These are phyloP conservation scores for Poeciliopsis presidionis DNA, from an alignment of 2,797 vertebrate species.

Conservation along the genomic window DNA sequence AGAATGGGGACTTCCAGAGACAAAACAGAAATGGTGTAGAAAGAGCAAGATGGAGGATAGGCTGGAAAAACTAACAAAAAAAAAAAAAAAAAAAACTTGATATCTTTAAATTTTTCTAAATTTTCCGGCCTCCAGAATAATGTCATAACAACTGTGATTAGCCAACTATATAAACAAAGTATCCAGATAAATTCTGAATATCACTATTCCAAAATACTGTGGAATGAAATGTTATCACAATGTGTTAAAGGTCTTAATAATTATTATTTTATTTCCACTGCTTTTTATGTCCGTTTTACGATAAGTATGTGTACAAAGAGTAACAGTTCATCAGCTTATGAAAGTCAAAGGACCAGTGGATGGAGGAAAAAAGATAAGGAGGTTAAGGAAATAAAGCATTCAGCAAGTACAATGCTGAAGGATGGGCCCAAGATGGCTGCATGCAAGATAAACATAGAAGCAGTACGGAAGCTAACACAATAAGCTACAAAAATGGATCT, in stretches of 20 bases:
- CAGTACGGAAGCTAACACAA: neutral
- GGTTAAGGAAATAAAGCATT: neutral
- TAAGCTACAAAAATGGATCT: neutral
- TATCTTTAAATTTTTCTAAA: neutral
- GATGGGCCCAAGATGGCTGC: neutral
- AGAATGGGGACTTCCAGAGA: constrained; percentile 41
- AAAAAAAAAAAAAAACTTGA: no score
- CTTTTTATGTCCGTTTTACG: neutral
- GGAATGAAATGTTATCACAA: neutral
- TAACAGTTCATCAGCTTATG: neutral
- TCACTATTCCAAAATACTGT: neutral
- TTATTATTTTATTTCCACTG: neutral
- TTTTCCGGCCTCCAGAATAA: neutral
- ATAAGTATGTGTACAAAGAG: neutral
- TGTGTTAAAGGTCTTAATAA: no score
- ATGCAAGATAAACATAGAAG: neutral
- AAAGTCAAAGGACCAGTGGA: neutral
- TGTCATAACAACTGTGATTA: neutral
- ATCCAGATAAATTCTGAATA: neutral
- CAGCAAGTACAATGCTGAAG: neutral
- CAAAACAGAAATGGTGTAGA: constrained; percentile 10
- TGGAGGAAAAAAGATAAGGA: neutral
- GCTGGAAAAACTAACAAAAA: neutral
- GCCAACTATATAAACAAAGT: neutral
- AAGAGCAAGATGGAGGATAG: neutral